Base-by-base conservation (phyloP, 2,797 vertebrate species). In the Tadarida brasiliensis region DNA sequence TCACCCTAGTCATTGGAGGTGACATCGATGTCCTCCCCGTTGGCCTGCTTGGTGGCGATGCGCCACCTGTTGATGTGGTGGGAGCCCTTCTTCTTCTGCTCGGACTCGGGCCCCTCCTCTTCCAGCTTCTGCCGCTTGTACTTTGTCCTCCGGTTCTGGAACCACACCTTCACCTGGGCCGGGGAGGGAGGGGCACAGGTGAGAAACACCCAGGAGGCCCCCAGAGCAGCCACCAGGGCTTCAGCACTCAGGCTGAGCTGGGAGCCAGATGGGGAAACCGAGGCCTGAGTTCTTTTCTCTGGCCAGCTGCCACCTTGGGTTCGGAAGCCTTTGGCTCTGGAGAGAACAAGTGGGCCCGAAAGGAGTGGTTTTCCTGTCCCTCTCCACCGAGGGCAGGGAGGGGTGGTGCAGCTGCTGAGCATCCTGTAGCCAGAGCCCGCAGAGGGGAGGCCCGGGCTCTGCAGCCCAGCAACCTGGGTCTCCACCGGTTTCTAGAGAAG, bases 51-150 rank as follows among this genome's bases (percentile, higher is more conserved):
- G 98, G 99, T 99, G 98, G 99, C 99, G 0, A 99, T 98, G 93
- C 99, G 99, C 99, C 99, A 99, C 98, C 99, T 99, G 99, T 99
- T 99, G 98, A 99, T 99, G 98, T 99, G 99, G 91, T 99, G 99
- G 94, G 99, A 99, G 0, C 99, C 99, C 86, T 99, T 99, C 99
- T 99, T 99, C 99, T 99, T 99, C 99, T 99, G 99, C 63, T 99
- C 99, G 10, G 99, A 99, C 54, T 99, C 99, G 0, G 99, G 99
- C 0, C 99, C 99, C 84, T 99, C 99, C 97, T 99, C 99, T 97
- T 99, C 99, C 98, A 99, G 98, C 98, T 99, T 99, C 98, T 99
- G 99, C 2, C 99, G 98, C 98, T 99, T 99, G 98, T 99, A 99
- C 97, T 99, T 99, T 81, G 99, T 99, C 98, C 99, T 98, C 97